Evolutionary conservation across 2,797 vertebrate genomes (phyloP), one percentile per base, ranked within the genome.

Genomic region (Sphenodon punctatus): DNA sequence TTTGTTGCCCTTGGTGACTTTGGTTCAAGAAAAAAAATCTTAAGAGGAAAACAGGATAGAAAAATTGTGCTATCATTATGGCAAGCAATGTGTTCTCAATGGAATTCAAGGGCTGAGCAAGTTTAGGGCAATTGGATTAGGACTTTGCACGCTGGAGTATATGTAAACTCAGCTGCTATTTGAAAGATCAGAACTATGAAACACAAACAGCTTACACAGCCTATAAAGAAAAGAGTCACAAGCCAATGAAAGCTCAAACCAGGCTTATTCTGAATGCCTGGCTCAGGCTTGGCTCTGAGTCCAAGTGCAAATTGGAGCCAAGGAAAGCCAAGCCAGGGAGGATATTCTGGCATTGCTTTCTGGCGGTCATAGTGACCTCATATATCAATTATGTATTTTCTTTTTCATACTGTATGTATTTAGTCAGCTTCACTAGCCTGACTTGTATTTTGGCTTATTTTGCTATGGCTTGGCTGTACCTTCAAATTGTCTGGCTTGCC

Each of bases 351-450:
- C 88, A 55, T 46, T 3, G 15, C 61, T 79, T 87, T 53, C 80
- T 89, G 80, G 84, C 1, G 0, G 61, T 73, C 69, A 56, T 61
- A 65, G 41, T 78, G 80, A 85, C 73, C 77, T 93, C 19, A 2
- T 67, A 0, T 75, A 86, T 80, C 75, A 92, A 64, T 83, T 85
- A 84, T 48, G 41, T 60, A 85, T 90, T 90, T 93, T 90, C 51
- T 66, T 89, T 86, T 87, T 79, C 42, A 55, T 84, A 58, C 27
- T 81, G 61, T 56, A n/a, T 49, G 17, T 53, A 68, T 86, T 89
- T 83, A 88, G 77, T 89, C 91, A 92, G 74, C 56, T 69, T 76
- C 78, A 34, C 58, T 85, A 67, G 80, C 74, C 14, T 25, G 55
- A 68, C 39, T 76, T 64, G 22, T 2, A 11, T 39, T 75, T 88